Evolutionary conservation across 92 coral and sea anemone species (phyloP).

Genomic region (Hydrozoanthus gracilis): DNA sequence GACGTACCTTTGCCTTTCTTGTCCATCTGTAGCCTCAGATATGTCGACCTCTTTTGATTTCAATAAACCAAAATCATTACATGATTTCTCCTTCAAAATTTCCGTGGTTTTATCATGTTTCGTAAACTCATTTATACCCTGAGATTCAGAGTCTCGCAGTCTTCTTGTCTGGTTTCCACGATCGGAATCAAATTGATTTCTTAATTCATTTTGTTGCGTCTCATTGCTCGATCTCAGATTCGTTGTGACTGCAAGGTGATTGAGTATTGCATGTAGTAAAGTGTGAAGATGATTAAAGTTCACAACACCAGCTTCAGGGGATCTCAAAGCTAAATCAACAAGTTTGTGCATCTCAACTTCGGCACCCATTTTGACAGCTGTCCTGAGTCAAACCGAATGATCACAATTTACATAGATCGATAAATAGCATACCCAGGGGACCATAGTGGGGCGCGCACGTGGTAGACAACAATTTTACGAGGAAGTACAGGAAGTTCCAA

Average conservation of each 20-base stretch:
- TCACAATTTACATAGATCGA: too few species aligned
- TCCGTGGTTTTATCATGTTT: neutral
- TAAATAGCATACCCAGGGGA: too few species aligned
- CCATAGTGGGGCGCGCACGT: too few species aligned
- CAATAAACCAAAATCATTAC: neutral
- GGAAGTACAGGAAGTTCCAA: too few species aligned
- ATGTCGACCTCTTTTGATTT: neutral
- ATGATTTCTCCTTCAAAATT: neutral
- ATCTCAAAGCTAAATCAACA: slow-evolving; percentile 77
- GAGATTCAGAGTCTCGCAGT: neutral
- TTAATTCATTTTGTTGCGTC: neutral
- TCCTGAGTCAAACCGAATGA: neutral
- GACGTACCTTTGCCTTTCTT: slow-evolving; percentile 33
- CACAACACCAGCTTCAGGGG: slow-evolving; percentile 91
- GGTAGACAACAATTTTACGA: too few species aligned
- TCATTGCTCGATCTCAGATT: slow-evolving; percentile 13
- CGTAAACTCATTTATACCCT: neutral
- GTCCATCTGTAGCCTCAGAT: neutral
- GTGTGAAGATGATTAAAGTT: slow-evolving; percentile 92
- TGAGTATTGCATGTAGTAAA: slow-evolving; percentile 87
- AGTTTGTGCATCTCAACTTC: slow-evolving; percentile 81
- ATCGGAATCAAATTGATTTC: neutral
- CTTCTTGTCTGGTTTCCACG: neutral
- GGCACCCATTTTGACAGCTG: slow-evolving; percentile 77
- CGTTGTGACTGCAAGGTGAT: slow-evolving; percentile 72